Evolutionary conservation across 2,113 vertebrate genomes (phyloP).

Genomic region (Equus quagga): DNA sequence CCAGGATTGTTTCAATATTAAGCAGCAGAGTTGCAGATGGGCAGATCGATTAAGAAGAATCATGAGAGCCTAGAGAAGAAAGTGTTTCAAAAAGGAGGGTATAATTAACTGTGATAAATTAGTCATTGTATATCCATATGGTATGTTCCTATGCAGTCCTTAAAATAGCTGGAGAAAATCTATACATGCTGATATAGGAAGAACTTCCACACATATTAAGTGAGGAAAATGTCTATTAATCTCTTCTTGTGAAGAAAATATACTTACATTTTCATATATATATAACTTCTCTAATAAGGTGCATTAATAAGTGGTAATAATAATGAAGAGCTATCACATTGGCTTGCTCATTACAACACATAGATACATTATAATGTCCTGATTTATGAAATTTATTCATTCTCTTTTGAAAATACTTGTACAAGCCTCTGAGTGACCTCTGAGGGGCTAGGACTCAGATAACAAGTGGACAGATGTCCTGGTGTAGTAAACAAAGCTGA

Average conservation of each 20-base stretch:
- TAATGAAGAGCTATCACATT: neutral
- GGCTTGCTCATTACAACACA: neutral
- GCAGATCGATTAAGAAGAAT: neutral
- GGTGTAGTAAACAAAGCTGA: neutral
- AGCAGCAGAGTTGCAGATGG: neutral
- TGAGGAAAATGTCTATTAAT: neutral
- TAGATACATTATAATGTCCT: neutral
- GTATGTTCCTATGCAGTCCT: neutral
- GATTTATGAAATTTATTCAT: neutral
- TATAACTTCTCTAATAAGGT: neutral
- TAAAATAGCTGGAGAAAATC: slow-evolving; percentile 11
- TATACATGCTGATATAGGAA: neutral
- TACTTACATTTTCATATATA: neutral
- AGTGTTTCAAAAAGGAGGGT: neutral
- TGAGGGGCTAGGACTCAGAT: neutral
- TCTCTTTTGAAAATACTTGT: neutral
- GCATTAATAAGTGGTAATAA: neutral
- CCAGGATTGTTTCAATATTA: neutral
- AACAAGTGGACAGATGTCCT: neutral
- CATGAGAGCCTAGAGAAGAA: neutral
- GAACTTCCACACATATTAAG: neutral
- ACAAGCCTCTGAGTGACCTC: neutral
- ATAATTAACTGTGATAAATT: neutral
- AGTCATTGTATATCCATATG: neutral
- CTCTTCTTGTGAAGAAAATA: slow-evolving; percentile 3